Percentiles rank a stretch among this genome's conserved stretches.
Conservation (phyloP, 2,888 invertebrate genomes). For the Parapristionchus giblindavisi region DNA sequence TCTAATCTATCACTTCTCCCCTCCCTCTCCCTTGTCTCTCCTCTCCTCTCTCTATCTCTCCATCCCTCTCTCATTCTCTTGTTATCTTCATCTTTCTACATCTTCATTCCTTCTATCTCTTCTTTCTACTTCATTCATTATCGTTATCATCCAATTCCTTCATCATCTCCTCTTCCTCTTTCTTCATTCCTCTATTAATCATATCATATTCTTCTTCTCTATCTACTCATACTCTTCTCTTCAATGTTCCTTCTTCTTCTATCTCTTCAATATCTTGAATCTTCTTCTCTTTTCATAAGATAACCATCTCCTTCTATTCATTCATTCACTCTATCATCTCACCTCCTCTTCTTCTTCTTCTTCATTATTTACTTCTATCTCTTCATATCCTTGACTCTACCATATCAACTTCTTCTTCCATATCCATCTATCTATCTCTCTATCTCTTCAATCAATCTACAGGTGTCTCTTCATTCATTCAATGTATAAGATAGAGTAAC, state of each 20-base stretch:
- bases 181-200: slow-evolving; percentile 42
- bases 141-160: slow-evolving; percentile 26
- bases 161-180: slow-evolving; percentile 12
- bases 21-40: not conserved
- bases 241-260: not conserved
- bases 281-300: not conserved
- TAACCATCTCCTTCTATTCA: not conserved
- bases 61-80: no score
- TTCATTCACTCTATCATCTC: slow-evolving; percentile 2
- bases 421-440: not conserved
- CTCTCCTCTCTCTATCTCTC: slow-evolving; percentile 22
- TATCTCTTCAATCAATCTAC: not conserved
- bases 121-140: slow-evolving; percentile 2
- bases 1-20: slow-evolving; percentile 2
- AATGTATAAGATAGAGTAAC: not conserved
- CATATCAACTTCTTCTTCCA: not conserved
- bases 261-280: not conserved
- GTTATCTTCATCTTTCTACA: slow-evolving; percentile 20
- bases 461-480: not conserved
- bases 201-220: slow-evolving; percentile 37
- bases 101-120: slow-evolving; percentile 20
- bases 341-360: slow-evolving; percentile 1
- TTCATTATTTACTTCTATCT: not conserved
- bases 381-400: not conserved
- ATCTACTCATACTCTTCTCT: not conserved